Conservation (phyloP, 2,797 vertebrate species). For the Smutsia gigantea region DNA sequence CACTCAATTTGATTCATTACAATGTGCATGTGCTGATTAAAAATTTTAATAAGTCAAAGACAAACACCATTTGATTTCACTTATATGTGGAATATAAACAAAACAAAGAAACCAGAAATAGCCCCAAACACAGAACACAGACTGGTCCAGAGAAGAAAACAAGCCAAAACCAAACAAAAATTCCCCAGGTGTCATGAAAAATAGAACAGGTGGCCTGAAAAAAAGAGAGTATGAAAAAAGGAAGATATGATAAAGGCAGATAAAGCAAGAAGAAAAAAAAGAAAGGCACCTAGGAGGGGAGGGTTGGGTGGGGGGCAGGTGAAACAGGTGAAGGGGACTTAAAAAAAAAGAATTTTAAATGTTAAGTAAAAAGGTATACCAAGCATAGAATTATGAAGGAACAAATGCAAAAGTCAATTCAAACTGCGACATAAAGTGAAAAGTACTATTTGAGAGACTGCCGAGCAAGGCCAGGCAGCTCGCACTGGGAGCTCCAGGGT, state of each 20-base stretch:
- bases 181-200: too few relatives aligned
- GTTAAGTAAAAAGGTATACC: not conserved
- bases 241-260: not conserved
- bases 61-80: too few relatives aligned
- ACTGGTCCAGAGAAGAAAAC: not conserved
- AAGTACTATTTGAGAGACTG: not conserved
- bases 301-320: too few relatives aligned
- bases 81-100: too few relatives aligned
- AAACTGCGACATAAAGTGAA: not conserved
- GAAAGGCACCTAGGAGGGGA: not conserved
- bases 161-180: not conserved
- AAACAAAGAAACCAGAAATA: too few relatives aligned
- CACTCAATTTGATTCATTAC: not conserved
- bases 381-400: not conserved
- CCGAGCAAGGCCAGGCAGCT: not conserved
- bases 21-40: not conserved
- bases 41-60: not conserved
- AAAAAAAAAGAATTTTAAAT: not conserved
- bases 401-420: not conserved
- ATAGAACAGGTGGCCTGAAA: not conserved
- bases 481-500: accelerated
- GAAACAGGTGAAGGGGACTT: too few relatives aligned
- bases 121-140: too few relatives aligned
- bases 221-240: not conserved
- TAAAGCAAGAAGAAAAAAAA: not conserved